These are phyloP conservation scores for Habroteleia sp. DNA, from an alignment of 2,888 invertebrate genomes.

Conservation along the genomic window DNA sequence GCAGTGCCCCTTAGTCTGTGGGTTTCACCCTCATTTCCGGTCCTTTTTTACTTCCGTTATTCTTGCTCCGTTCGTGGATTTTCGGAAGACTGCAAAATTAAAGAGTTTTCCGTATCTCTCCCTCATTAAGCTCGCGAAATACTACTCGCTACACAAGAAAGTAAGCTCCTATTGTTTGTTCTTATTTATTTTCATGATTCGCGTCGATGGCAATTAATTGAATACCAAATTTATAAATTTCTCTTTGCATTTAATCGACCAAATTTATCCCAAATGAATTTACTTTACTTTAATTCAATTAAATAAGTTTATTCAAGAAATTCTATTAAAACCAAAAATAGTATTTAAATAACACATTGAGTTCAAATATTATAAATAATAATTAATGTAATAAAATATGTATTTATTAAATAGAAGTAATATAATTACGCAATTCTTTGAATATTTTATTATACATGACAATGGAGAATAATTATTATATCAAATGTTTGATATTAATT, in stretches of 20 bases:
- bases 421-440: no score
- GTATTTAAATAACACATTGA: no score
- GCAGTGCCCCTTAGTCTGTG: constrained; percentile 42
- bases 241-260: not conserved
- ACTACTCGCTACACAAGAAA: constrained; percentile 32
- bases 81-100: constrained; percentile 43
- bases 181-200: constrained; percentile 27
- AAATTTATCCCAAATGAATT: not conserved
- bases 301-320: not conserved
- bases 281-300: not conserved
- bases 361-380: no score
- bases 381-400: no score
- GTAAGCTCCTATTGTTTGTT: constrained; percentile 34
- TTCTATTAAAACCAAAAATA: no score
- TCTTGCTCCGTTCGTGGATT: constrained; percentile 54
- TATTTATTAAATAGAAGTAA: no score
- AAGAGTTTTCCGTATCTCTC: constrained; percentile 55
- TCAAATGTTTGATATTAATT: no score
- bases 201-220: constrained; percentile 34
- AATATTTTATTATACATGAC: no score
- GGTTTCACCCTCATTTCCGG: constrained; percentile 53
- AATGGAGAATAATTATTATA: no score
- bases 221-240: constrained; percentile 15
- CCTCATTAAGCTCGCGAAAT: constrained; percentile 53
- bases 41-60: constrained; percentile 53